Evolutionary conservation across 2,888 invertebrate genomes (phyloP).

Genomic region (Synergus laeviventris): DNA sequence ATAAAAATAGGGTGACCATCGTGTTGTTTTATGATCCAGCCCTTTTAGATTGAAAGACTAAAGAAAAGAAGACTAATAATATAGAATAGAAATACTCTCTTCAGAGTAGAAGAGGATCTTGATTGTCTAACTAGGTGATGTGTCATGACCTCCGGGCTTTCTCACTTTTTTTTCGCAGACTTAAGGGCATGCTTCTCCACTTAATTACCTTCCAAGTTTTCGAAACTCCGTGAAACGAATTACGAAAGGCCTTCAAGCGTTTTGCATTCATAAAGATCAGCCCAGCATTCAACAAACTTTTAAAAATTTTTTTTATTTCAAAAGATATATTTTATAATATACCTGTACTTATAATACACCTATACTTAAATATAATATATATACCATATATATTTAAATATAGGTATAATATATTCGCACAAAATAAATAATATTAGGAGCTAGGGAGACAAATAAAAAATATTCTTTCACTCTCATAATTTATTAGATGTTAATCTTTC

Average conservation of each 20-base stretch:
- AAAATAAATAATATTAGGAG: background rate
- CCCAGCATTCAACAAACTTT: background rate
- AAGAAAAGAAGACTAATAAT: constrained; percentile 43
- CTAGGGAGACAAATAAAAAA: background rate
- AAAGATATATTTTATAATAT: background rate
- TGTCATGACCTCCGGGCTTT: constrained; percentile 57
- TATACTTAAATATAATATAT: background rate
- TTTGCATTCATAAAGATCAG: background rate
- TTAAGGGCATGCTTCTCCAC: constrained; percentile 53
- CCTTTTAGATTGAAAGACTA: constrained; percentile 8
- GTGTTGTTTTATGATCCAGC: background rate
- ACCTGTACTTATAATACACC: too few species aligned
- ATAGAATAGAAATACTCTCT: constrained; percentile 47
- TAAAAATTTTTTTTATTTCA: background rate
- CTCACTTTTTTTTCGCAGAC: constrained; percentile 54
- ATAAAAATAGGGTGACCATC: background rate
- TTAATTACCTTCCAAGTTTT: constrained; percentile 55
- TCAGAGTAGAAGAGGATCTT: constrained; percentile 62
- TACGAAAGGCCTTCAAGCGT: background rate
- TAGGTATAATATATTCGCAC: background rate
- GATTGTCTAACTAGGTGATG: constrained; percentile 65
- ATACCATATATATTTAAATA: background rate
- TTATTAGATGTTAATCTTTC: background rate
- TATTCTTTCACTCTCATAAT: background rate
- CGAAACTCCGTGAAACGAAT: constrained; percentile 19